phyloP scores from a whole-genome alignment of 2,797 vertebrate species.

The Neostethus bicornis region DNA sequence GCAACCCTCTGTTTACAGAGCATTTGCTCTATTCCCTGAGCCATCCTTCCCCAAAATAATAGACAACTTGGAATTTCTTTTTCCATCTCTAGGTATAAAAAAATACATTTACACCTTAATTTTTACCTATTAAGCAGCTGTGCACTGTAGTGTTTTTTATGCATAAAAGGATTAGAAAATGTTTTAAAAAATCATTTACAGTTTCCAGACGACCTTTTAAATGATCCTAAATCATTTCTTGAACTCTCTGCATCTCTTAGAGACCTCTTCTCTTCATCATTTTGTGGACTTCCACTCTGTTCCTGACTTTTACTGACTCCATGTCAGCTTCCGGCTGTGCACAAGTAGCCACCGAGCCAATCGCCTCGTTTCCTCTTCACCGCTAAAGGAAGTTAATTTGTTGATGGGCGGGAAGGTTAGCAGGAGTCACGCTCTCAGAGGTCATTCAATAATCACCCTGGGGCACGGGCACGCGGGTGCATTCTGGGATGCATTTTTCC shows the following conservation, averaged over 20 bases:
- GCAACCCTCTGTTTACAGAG: too few species aligned
- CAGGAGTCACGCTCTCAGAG: conserved; percentile 75
- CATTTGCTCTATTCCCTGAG: too few species aligned
- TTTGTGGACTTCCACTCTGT: conserved; percentile 10
- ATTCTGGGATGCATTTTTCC: conserved; percentile 81
- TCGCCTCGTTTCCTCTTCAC: conserved; percentile 48
- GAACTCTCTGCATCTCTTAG: conserved; percentile 14
- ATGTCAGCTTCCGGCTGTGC: conserved; percentile 36
- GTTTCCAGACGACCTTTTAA: too few species aligned
- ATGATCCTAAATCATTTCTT: too few species aligned
- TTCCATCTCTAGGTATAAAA: too few species aligned
- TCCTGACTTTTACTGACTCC: conserved; percentile 46
- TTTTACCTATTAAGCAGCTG: too few species aligned
- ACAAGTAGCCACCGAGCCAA: conserved; percentile 32
- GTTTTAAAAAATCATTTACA: too few species aligned
- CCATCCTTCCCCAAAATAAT: too few species aligned
- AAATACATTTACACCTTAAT: too few species aligned
- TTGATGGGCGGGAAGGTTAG: conserved; percentile 67
- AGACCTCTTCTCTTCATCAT: not conserved
- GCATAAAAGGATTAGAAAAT: too few species aligned
- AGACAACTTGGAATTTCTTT: too few species aligned
- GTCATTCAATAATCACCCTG: conserved; percentile 82
- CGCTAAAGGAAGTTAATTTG: conserved; percentile 71
- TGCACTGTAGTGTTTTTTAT: too few species aligned
- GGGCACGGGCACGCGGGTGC: conserved; percentile 76